Evolutionary conservation across 2,797 vertebrate species (phyloP).

Genomic region (Choloepus didactylus): DNA sequence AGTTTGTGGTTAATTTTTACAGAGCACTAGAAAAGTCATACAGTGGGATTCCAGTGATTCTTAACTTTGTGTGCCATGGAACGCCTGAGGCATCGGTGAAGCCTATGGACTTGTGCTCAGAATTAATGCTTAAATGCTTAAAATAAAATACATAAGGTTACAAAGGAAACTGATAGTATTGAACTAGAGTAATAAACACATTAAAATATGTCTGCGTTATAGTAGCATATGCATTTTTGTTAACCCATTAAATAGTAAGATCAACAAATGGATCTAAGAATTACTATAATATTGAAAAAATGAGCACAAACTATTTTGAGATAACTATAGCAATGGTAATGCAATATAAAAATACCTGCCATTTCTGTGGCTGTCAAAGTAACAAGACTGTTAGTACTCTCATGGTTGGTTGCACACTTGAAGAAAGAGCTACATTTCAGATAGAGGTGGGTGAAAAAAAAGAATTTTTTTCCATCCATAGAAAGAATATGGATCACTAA

Average conservation of each 20-base stretch:
- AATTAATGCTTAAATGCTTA: conserved; percentile 48
- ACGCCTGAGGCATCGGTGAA: neutral
- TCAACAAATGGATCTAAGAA: neutral
- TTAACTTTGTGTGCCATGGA: neutral
- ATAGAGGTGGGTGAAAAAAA: neutral
- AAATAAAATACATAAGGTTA: conserved; percentile 4
- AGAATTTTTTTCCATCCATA: neutral
- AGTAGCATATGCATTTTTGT: neutral
- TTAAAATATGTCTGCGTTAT: neutral
- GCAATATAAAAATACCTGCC: neutral
- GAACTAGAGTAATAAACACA: conserved; percentile 11
- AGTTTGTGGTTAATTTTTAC: neutral
- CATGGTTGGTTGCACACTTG: neutral
- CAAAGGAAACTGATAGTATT: neutral
- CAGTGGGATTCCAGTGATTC: neutral
- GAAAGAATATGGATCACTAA: too few relatives aligned
- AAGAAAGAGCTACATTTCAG: conserved; percentile 32
- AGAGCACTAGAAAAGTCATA: neutral
- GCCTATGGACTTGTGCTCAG: neutral
- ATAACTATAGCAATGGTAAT: neutral
- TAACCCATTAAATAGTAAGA: neutral
- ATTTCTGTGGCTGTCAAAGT: neutral
- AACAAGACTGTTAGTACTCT: neutral
- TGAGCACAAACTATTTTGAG: neutral
- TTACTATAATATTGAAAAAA: neutral